These are phyloP conservation scores for Ploceus nigricollis DNA, from an alignment of 2,113 vertebrate genomes.

Conservation along the genomic window DNA sequence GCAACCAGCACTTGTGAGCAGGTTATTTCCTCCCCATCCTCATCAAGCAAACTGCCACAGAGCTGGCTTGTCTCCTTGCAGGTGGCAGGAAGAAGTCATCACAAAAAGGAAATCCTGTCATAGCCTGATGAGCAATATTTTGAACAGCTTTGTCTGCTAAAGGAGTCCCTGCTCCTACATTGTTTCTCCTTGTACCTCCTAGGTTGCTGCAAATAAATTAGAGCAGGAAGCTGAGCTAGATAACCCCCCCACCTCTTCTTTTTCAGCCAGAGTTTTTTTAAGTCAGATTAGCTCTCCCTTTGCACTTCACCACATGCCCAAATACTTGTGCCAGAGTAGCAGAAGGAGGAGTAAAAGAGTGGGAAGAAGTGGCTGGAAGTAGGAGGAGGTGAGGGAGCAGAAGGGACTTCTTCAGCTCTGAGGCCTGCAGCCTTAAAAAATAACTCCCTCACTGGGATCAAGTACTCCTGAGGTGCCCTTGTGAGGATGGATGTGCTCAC, in stretches of 20 bases:
- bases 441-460: neutral
- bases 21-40: neutral
- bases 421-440: neutral
- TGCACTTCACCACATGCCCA: constrained; percentile 51
- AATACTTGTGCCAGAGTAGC: constrained; percentile 31
- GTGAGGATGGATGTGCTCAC: neutral
- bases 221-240: neutral
- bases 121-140: neutral
- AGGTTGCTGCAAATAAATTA: neutral
- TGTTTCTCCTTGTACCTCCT: neutral
- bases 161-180: neutral
- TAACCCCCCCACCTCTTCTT: neutral
- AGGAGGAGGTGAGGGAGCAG: constrained; percentile 53
- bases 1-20: neutral
- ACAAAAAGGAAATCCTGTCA: neutral
- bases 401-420: neutral
- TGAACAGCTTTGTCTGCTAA: neutral
- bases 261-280: constrained; percentile 30
- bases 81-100: neutral
- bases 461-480: neutral
- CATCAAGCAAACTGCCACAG: neutral
- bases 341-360: constrained; percentile 45
- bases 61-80: neutral
- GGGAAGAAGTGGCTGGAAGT: constrained; percentile 34
- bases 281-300: constrained; percentile 27